Evolutionary conservation across 2,888 invertebrate species (phyloP).

Genomic region (Sinhomidia bicolor): DNA sequence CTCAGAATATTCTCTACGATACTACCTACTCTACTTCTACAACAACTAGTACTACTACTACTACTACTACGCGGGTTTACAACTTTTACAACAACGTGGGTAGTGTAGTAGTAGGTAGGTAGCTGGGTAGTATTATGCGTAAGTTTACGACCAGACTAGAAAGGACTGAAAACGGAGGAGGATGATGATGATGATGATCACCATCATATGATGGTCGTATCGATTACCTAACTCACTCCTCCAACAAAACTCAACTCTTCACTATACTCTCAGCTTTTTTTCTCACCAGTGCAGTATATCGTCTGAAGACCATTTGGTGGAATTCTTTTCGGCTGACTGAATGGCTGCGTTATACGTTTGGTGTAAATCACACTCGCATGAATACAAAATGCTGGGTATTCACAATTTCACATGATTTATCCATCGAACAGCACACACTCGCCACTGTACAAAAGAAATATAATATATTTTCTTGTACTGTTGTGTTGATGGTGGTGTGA

Average conservation of each 20-base stretch:
- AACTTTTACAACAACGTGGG: background rate
- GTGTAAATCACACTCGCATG: background rate
- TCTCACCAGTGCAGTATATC: background rate
- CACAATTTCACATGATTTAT: background rate
- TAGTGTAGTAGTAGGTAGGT: background rate
- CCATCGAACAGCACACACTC: background rate
- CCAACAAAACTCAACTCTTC: conserved; percentile 7
- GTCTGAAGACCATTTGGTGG: background rate
- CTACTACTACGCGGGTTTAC: conserved; percentile 18
- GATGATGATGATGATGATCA: conserved; percentile 27
- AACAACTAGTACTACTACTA: background rate
- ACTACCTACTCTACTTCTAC: background rate
- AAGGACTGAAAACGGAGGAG: background rate
- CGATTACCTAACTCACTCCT: conserved; percentile 51
- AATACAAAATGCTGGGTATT: background rate
- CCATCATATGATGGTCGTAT: conserved; percentile 29
- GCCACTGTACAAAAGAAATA: background rate
- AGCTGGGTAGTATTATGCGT: conserved; percentile 23
- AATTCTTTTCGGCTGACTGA: background rate
- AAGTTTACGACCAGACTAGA: conserved; percentile 42
- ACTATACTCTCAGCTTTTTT: background rate
- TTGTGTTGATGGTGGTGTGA: conserved; percentile 16
- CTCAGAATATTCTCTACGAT: no score
- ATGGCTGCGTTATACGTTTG: background rate
- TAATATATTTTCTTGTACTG: background rate